Evolutionary conservation across 2,113 vertebrate genomes (phyloP).

Genomic region (Phaetusa simplex): DNA sequence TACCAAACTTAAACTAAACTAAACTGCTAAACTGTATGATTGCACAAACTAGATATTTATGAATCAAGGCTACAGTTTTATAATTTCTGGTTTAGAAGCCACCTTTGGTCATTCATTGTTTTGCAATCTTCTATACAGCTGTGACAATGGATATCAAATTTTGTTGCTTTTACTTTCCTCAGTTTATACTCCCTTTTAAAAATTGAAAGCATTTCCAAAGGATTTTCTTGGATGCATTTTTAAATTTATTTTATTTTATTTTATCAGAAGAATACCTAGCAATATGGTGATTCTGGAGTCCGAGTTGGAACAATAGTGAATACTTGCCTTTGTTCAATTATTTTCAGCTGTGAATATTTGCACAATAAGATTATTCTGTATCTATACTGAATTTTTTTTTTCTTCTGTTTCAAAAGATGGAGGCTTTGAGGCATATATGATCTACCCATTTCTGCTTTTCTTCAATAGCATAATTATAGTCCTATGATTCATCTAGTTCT

Average conservation of each 20-base stretch:
- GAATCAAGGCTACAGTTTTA: neutral
- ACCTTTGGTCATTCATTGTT: neutral
- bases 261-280: neutral
- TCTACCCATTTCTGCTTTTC: neutral
- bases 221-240: neutral
- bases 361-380: neutral
- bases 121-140: neutral
- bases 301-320: neutral
- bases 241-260: neutral
- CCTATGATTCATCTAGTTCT: conserved; percentile 19
- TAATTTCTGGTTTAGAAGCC: neutral
- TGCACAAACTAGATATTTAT: neutral
- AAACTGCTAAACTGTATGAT: neutral
- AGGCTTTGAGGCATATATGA: neutral
- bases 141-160: neutral
- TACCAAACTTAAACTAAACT: neutral
- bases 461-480: conserved; percentile 23
- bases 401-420: neutral
- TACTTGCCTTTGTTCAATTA: neutral
- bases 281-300: neutral
- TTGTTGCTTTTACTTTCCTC: neutral
- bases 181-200: neutral
- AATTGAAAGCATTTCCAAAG: neutral
- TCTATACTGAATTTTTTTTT: neutral
- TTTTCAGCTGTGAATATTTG: neutral